phyloP scores from a whole-genome alignment of 2,888 invertebrate species.

The Nomada fucata region DNA sequence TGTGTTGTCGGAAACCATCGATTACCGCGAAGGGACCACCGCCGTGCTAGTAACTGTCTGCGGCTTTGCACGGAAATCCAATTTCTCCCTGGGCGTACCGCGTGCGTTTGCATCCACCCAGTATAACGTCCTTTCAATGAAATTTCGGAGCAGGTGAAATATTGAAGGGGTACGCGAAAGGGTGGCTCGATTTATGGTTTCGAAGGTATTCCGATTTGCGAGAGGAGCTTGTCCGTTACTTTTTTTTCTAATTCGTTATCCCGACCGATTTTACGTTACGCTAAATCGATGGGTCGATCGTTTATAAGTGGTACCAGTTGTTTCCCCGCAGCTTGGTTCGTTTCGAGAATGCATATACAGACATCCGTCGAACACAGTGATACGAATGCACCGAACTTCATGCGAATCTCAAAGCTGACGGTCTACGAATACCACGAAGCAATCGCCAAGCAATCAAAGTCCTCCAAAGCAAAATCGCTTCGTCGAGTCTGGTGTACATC shows the following conservation, averaged over 20 bases:
- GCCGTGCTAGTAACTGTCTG: constrained; percentile 15
- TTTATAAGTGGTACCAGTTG: neutral
- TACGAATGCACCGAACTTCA: neutral
- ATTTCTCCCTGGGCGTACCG: constrained; percentile 25
- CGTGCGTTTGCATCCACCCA: neutral
- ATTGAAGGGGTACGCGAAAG: no score
- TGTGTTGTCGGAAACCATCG: constrained; percentile 19
- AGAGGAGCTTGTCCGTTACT: no score
- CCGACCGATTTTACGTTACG: no score
- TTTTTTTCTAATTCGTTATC: neutral
- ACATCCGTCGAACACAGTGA: neutral
- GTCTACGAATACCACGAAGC: neutral
- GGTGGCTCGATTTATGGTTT: no score
- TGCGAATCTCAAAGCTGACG: neutral
- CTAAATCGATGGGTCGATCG: no score
- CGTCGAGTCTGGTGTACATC: neutral
- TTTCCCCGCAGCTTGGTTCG: neutral
- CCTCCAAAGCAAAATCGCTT: neutral
- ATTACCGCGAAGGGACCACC: constrained; percentile 25
- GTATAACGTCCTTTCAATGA: no score
- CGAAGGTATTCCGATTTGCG: no score
- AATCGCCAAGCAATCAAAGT: neutral
- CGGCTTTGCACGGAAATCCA: constrained; percentile 28
- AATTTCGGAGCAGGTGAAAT: no score
- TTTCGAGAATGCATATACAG: neutral